Percentiles rank a stretch among this genome's conserved stretches.
Conservation (phyloP, 2,113 vertebrate species). For the Nothoprocta pentlandii region DNA sequence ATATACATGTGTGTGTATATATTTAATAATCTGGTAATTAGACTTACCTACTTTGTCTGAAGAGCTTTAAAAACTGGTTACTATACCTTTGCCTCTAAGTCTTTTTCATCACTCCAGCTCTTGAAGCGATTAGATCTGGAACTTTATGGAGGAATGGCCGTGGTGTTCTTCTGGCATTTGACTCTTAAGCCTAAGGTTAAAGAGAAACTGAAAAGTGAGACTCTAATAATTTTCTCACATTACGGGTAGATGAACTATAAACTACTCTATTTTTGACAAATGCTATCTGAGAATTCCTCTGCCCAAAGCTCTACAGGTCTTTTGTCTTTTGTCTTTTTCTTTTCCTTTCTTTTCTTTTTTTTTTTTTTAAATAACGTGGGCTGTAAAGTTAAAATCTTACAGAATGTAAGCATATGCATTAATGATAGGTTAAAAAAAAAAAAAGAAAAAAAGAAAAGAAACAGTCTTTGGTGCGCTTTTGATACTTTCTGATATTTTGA, state of each 20-base stretch:
- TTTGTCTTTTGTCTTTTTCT: too few species aligned
- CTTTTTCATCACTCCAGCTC: neutral
- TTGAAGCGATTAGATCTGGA: neutral
- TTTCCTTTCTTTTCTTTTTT: too few species aligned
- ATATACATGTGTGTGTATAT: too few species aligned
- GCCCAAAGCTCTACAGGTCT: neutral
- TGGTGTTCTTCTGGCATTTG: neutral
- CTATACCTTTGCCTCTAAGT: neutral
- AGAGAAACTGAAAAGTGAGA: neutral
- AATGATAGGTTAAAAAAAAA: neutral
- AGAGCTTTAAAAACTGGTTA: neutral
- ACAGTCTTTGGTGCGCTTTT: neutral
- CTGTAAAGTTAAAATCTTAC: neutral
- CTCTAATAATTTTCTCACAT: neutral
- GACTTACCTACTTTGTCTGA: neutral
- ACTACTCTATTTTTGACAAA: neutral
- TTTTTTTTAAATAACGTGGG: too few species aligned
- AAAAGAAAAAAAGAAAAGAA: too few species aligned
- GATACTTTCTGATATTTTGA: neutral
- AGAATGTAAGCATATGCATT: neutral
- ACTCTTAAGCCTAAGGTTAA: neutral
- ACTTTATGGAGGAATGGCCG: neutral
- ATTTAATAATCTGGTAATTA: neutral
- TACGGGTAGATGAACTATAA: neutral
- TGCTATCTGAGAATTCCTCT: neutral